Evolutionary conservation across 2,113 vertebrate genomes (phyloP).

Genomic region (Anhinga anhinga): DNA sequence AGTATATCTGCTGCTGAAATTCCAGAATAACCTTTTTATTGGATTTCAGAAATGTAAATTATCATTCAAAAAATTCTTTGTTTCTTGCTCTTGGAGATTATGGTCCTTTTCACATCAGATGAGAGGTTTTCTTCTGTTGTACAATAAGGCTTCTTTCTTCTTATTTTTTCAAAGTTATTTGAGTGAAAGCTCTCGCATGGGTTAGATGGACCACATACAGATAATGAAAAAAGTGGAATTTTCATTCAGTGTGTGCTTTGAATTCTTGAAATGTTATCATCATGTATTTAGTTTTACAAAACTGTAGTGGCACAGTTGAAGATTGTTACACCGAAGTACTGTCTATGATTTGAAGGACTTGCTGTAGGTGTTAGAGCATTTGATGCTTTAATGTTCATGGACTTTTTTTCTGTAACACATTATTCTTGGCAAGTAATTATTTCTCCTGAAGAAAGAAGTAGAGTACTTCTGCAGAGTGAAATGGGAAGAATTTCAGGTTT

Average conservation of each 20-base stretch:
- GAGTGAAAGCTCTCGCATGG: too few species aligned
- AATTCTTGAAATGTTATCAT: not conserved
- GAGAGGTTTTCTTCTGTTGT: not conserved
- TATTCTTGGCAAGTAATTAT: constrained; percentile 16
- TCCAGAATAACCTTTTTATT: not conserved
- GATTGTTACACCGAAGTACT: not conserved
- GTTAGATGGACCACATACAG: not conserved
- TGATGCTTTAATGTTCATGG: not conserved
- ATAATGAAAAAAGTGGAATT: not conserved
- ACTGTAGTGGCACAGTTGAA: not conserved
- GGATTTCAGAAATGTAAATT: not conserved
- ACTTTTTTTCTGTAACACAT: not conserved
- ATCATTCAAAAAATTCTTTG: not conserved
- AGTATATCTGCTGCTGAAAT: not conserved
- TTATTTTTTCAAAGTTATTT: not conserved
- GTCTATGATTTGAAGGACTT: not conserved
- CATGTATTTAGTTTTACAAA: not conserved
- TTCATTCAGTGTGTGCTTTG: not conserved
- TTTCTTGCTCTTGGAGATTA: not conserved
- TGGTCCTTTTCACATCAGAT: not conserved
- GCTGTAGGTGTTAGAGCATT: not conserved
- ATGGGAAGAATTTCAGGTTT: not conserved
- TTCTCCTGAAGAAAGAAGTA: not conserved
- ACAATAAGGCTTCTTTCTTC: not conserved
- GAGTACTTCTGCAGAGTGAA: not conserved